Evolutionary conservation across 2,113 vertebrate genomes (phyloP), one percentile per base, ranked within the genome.

Genomic region (Hepsetus odoe): DNA sequence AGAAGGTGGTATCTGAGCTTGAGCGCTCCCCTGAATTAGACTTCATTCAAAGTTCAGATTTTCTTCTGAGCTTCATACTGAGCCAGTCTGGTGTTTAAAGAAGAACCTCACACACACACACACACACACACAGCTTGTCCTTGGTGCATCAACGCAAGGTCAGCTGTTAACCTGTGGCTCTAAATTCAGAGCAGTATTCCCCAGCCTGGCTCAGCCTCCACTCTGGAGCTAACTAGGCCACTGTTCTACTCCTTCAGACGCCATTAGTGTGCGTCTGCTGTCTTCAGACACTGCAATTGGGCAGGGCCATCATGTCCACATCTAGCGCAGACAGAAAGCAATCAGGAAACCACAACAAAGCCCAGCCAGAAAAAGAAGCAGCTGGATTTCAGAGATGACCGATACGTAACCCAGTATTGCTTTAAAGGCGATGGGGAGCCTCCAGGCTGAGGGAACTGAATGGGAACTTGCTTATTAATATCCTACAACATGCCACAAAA

Each of bases 91-190:
- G 62, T 5, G 53, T 64, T 65, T 76, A 56, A 53, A 24, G 51
- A 56, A 67, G 68, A 14, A 14, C 22, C 44, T 64, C 32, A 51
- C 0, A 65, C 44, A 9, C 14, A 58, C 28, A 42, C 53, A 55
- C 30, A 51, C 59, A 46, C 46, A 12, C n/a, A 38, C 53, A 30
- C 46, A 0, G 53, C 32, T 73, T 12, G 79, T 69, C 73, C 82
- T 83, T 79, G 69, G 44, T 22, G 22, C 56, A 28, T 74, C 64
- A 67, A 71, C 51, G 20, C 72, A 78, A 85, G 82, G 82, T 74
- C 64, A 51, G 32, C 68, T n/a, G 33, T 49, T 61, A 40, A 71
- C 70, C 66, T 14, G 30, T 53, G 59, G 30, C 13, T 28, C 69
- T 69, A 61, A 77, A 74, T 77, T 74, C 61, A 26, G 30, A 16